Conservation (phyloP, 2,113 vertebrate species). For the Platanista minor region DNA sequence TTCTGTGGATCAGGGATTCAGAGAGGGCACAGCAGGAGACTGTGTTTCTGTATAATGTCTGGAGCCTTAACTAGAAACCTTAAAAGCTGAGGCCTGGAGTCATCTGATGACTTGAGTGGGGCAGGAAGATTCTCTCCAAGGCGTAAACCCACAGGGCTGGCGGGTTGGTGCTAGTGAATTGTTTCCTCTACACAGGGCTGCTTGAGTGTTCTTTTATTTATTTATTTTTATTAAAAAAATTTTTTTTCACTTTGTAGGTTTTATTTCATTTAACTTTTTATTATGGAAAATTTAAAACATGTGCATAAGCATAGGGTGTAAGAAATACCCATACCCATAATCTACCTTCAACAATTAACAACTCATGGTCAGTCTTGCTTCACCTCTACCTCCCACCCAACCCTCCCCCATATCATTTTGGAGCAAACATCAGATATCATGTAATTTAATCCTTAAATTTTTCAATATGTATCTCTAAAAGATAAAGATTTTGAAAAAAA, state of each 20-base stretch:
- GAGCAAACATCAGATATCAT: background rate
- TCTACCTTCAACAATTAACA: background rate
- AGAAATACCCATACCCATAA: background rate
- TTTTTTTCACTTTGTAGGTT: constrained; percentile 13
- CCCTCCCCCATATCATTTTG: background rate
- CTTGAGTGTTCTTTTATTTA: background rate
- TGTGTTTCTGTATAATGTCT: background rate
- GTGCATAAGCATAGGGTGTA: background rate
- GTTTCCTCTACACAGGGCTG: background rate
- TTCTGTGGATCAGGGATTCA: background rate
- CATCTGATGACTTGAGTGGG: background rate
- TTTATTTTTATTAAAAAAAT: background rate
- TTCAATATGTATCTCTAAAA: background rate
- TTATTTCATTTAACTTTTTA: constrained; percentile 39
- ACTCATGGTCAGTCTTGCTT: background rate
- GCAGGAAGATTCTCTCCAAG: background rate
- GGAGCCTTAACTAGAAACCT: background rate
- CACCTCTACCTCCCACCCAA: background rate
- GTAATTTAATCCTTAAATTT: background rate
- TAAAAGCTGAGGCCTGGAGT: background rate
- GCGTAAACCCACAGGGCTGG: fast-evolving
- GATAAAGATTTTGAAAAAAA: no score
- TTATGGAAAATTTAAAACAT: constrained; percentile 1
- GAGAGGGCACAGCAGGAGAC: background rate
- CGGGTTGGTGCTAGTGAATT: background rate